phyloP scores from a whole-genome alignment of 2,113 vertebrate genomes.

The Trematomus loennbergii region DNA sequence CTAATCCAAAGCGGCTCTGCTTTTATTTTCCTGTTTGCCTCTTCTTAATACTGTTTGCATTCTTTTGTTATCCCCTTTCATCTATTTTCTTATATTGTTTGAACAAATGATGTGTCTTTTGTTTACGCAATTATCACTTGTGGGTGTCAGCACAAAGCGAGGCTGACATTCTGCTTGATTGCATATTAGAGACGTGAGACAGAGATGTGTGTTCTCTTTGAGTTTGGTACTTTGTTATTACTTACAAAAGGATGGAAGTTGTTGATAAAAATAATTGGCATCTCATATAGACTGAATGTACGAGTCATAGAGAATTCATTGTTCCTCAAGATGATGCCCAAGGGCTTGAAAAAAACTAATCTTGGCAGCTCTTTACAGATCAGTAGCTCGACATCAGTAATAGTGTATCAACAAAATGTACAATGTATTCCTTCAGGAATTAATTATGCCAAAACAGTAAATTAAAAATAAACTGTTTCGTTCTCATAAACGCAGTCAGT shows the following conservation, averaged over 20 bases:
- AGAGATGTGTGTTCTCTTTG: slow-evolving; percentile 44
- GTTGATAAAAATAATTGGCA: slow-evolving; percentile 66
- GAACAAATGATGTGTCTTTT: slow-evolving; percentile 57
- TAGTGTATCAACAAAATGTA: slow-evolving; percentile 40
- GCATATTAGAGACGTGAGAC: slow-evolving; percentile 56
- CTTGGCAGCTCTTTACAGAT: slow-evolving; percentile 54
- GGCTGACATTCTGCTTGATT: slow-evolving; percentile 74
- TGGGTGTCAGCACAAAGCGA: slow-evolving; percentile 65
- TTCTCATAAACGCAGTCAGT: slow-evolving; percentile 15
- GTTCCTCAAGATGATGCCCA: slow-evolving; percentile 47
- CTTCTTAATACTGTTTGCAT: slow-evolving; percentile 9
- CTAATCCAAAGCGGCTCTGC: not conserved
- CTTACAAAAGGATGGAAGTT: slow-evolving; percentile 57
- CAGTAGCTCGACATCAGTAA: slow-evolving; percentile 38
- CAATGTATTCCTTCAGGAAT: slow-evolving; percentile 34
- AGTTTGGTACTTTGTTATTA: slow-evolving; percentile 60
- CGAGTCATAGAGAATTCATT: slow-evolving; percentile 57
- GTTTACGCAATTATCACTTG: slow-evolving; percentile 68
- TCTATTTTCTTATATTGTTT: slow-evolving; percentile 44
- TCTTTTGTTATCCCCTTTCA: slow-evolving; percentile 40
- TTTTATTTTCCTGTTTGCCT: slow-evolving; percentile 1
- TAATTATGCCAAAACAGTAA: slow-evolving; percentile 41
- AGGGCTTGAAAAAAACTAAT: slow-evolving; percentile 48
- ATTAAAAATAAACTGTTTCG: slow-evolving; percentile 29
- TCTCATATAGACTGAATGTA: slow-evolving; percentile 57